Percentiles rank a stretch among this genome's conserved stretches.
These are phyloP conservation scores for Bostrychus sinensis DNA, from an alignment of 2,113 vertebrate species.

Conservation along the genomic window DNA sequence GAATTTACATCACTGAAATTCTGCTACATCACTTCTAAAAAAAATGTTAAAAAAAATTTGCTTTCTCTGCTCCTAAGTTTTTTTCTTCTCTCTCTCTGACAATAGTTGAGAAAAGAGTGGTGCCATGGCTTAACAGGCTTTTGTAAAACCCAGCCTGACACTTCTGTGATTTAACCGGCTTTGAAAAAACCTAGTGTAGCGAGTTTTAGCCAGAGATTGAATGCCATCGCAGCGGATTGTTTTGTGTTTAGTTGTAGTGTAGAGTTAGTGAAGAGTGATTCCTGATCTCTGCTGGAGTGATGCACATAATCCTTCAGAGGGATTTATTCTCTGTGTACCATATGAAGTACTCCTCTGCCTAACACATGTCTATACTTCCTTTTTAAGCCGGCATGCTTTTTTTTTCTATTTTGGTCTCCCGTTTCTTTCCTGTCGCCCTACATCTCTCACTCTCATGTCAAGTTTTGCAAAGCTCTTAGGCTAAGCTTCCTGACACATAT, in stretches of 20 bases:
- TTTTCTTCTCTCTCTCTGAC: constrained; percentile 25
- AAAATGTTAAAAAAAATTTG: constrained; percentile 11
- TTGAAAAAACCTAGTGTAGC: constrained; percentile 11
- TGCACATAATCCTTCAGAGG: constrained; percentile 58
- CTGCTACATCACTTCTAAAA: background rate
- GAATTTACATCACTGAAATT: constrained; percentile 22
- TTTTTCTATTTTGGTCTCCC: constrained; percentile 33
- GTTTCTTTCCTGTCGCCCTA: constrained; percentile 7
- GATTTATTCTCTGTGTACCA: constrained; percentile 58
- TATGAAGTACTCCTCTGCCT: constrained; percentile 39
- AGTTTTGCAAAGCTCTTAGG: constrained; percentile 47
- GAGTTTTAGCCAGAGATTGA: constrained; percentile 23
- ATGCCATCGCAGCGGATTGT: constrained; percentile 23
- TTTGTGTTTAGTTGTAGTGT: constrained; percentile 29
- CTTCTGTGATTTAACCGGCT: constrained; percentile 12
- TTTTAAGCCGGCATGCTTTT: constrained; percentile 24
- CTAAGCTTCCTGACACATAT: constrained; percentile 49
- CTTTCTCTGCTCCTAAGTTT: background rate
- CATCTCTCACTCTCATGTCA: constrained; percentile 37
- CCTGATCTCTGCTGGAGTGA: constrained; percentile 37
- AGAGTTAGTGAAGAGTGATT: constrained; percentile 35
- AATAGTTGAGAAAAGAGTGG: constrained; percentile 4
- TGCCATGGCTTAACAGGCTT: constrained; percentile 21
- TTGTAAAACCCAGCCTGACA: constrained; percentile 11
- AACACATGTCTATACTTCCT: constrained; percentile 21